Base-by-base conservation (phyloP, 1,140 invertebrate species). In the Coenobita brevimanus region DNA sequence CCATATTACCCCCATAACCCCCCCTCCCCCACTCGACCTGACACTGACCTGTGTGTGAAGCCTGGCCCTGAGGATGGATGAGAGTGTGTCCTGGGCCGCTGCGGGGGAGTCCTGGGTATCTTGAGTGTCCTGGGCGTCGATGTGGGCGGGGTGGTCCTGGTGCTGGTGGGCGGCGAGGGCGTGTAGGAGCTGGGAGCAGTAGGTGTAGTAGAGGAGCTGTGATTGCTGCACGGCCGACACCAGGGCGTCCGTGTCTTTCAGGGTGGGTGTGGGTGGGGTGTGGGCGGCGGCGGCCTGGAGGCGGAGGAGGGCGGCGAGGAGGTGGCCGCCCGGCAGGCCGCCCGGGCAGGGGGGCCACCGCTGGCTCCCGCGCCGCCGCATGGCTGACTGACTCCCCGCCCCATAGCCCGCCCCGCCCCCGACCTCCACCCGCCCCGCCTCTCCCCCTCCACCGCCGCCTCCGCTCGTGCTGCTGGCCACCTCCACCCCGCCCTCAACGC, bases 121-220 rank as follows among this genome's bases (percentile, higher is more conserved):
- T 17, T 8, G 27, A 54, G 21, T 6, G 24, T 3, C 24, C 30
- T 3, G 60, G 54, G 13, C 64, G 57, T 17, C 41, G 57, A 10
- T 64, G 30, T 17, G 36, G 46, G 10, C 10, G 36, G 41, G 41
- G 41, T 30, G 27, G n/a, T 33, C 30, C 46, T 30, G 38, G 71
- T 24, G 30, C 41, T 84, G 82, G n/a, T 75, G 73, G 54, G 27
- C 60, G 36, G 38, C 24, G 46, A 86, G 73, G 30, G 46, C 67
- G n/a, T 86, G 83, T 27, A 86, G 78, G 27, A 86, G 83, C 38
- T 86, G 83, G 36, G 83, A 86, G 60, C 83, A 86, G 83, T 86
- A 86, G 30, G 73, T 78, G 57, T 86, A 86, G 75, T 86, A 86
- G 15, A 86, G 73, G 27, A 86, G 78, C 57, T 86, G 83, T 13